Evolutionary conservation across 2,888 invertebrate species (phyloP).

Genomic region (Hydropsyche betteni): DNA sequence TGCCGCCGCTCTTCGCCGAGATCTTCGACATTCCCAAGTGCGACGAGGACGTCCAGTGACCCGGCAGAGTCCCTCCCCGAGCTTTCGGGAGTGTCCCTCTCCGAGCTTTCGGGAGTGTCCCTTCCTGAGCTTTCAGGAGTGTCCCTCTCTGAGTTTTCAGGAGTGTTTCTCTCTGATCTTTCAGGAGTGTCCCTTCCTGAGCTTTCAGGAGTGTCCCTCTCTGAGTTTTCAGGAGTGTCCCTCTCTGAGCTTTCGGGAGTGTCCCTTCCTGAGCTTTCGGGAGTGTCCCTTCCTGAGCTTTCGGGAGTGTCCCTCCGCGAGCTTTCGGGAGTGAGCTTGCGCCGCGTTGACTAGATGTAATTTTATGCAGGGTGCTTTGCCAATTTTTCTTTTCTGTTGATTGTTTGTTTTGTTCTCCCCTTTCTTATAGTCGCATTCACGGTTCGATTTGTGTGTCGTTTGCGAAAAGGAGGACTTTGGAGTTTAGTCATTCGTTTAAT

Average conservation of each 20-base stretch:
- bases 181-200: too few relatives aligned
- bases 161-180: too few relatives aligned
- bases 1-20: constrained; percentile 95
- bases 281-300: too few relatives aligned
- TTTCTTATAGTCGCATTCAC: too few relatives aligned
- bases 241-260: too few relatives aligned
- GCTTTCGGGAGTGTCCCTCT: not conserved
- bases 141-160: too few relatives aligned
- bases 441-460: not conserved
- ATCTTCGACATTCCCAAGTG: constrained; percentile 95
- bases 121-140: too few relatives aligned
- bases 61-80: not conserved
- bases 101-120: not conserved
- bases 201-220: too few relatives aligned
- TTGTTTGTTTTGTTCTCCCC: not conserved
- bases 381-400: constrained; percentile 45
- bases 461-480: constrained; percentile 7
- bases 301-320: not conserved
- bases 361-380: constrained; percentile 52
- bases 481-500: not conserved
- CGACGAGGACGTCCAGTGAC: constrained; percentile 71
- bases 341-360: constrained; percentile 39
- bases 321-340: not conserved
- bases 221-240: too few relatives aligned
- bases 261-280: too few relatives aligned